Percentiles rank a stretch among this genome's conserved stretches.
phyloP scores from a whole-genome alignment of 2,888 invertebrate species.

The Drosophila rubida region DNA sequence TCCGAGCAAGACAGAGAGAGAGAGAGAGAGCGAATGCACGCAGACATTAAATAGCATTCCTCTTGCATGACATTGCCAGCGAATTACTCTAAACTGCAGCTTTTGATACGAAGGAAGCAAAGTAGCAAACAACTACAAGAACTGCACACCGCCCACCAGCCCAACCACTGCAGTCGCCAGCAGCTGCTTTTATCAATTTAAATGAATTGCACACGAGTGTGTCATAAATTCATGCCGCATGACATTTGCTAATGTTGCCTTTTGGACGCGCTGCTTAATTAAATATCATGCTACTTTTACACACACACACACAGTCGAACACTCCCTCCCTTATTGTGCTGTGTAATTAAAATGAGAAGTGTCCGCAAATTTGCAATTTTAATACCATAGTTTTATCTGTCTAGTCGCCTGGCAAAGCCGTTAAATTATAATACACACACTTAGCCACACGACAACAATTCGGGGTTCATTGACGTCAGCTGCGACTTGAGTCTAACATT shows the following conservation, averaged over 20 bases:
- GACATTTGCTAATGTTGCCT: constrained; percentile 73
- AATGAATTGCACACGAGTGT: constrained; percentile 81
- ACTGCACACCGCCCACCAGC: constrained; percentile 4
- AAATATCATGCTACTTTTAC: constrained; percentile 55
- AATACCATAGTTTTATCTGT: constrained; percentile 57
- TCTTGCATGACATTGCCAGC: constrained; percentile 72
- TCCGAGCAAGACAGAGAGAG: constrained; percentile 2
- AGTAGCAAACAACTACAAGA: constrained; percentile 44
- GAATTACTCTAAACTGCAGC: constrained; percentile 80
- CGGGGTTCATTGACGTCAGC: constrained; percentile 5
- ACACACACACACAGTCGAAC: background rate
- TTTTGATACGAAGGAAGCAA: constrained; percentile 62
- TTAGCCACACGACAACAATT: background rate
- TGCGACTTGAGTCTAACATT: constrained; percentile 7
- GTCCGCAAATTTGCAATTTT: constrained; percentile 61
- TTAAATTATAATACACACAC: constrained; percentile 14
- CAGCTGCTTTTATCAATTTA: constrained; percentile 79
- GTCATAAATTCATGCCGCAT: constrained; percentile 76
- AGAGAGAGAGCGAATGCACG: constrained; percentile 17
- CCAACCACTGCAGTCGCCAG: background rate
- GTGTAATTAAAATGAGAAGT: constrained; percentile 69
- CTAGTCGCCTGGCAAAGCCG: constrained; percentile 19
- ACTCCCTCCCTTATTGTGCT: constrained; percentile 24
- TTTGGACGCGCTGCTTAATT: constrained; percentile 56
- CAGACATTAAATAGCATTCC: constrained; percentile 72